Evolutionary conservation across 1,140 invertebrate species (phyloP), one percentile per base, ranked within the genome.

Genomic region (Pygmarrhopalites habei): DNA sequence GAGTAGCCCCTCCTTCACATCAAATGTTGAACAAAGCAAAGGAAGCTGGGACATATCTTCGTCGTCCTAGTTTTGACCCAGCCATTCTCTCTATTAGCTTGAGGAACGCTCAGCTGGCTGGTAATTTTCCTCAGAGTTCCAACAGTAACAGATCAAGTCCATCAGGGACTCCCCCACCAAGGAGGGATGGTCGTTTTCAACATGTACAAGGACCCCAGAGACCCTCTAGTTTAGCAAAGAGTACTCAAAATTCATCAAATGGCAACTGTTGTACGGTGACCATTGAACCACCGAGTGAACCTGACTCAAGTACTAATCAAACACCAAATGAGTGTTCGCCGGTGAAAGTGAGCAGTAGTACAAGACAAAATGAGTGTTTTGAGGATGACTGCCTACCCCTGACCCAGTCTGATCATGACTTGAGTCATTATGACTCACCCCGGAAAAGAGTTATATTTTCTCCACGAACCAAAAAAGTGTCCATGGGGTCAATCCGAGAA

Each of bases 51-150:
- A 52, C 51, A 26, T 71, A 62, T 39, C 49, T 71, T 2, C 60
- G 69, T 2, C 63, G 69, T 7, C 69, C 69, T 0, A 66, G 64
- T 43, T 71, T 71, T 62, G 69, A 71, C 41, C 69, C 69, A 10
- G 69, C 69, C 1, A 21, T 71, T 15, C 62, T 71, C 2, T 64
- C 66, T 14, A 19, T 66, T 5, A 64, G 60, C 1, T 62, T 71
- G 19, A 59, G 56, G 29, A 63, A 65, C 26, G 63, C 69, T 43
- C 66, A 71, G 41, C 41, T 66, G 28, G 41, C 25, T 19, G 62
- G 44, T 51, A 43, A 39, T 7, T 2, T n/a, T n/a, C 21, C 56
- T 17, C 39, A 21, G 15, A 28, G 44, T n/a, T 25, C 43, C 25
- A 21, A 58, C 1, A 64, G 62, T 55, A 61, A 64, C 46, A 41